Evolutionary conservation across 2,113 vertebrate genomes (phyloP).

Genomic region (Atrichornis clamosus): DNA sequence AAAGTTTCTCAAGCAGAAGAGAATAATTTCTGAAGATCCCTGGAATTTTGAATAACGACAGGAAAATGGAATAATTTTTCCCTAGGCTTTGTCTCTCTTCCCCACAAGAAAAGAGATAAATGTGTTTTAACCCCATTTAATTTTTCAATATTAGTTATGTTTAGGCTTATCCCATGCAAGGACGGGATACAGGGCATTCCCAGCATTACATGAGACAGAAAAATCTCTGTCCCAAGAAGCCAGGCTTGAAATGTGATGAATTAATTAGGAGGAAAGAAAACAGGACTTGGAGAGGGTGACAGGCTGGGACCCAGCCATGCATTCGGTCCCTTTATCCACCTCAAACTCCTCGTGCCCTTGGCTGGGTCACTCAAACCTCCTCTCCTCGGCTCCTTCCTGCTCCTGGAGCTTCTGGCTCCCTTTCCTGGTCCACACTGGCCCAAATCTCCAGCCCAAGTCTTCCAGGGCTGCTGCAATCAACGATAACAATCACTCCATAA

Average conservation of each 20-base stretch:
- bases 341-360: background rate
- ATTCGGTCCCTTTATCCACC: background rate
- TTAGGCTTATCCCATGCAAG: background rate
- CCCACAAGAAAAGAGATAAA: background rate
- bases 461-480: background rate
- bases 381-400: background rate
- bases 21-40: background rate
- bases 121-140: background rate
- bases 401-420: background rate
- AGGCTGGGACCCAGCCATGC: background rate
- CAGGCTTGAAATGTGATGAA: background rate
- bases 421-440: background rate
- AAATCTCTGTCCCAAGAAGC: background rate
- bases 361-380: background rate
- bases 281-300: accelerated
- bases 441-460: background rate
- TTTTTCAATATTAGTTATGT: background rate
- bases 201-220: accelerated
- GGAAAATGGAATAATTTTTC: background rate
- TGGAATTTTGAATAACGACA: background rate
- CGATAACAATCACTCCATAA: background rate
- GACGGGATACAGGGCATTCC: background rate
- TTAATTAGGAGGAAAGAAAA: background rate
- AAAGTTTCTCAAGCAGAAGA: background rate
- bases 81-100: background rate